These are phyloP conservation scores for Drosophila algonquin DNA, from an alignment of 2,888 invertebrate species.

Conservation along the genomic window DNA sequence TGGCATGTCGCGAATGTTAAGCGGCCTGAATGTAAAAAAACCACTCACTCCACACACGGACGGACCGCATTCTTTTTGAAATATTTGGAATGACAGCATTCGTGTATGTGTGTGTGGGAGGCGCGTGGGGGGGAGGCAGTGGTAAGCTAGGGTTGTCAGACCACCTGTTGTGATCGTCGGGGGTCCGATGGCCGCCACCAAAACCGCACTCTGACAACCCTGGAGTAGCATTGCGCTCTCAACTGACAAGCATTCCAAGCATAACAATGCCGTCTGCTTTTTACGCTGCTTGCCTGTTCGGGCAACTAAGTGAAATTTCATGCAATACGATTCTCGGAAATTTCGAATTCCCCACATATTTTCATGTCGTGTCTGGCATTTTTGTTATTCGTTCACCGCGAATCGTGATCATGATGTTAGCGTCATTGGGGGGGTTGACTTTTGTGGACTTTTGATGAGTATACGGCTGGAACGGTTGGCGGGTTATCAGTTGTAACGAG, in stretches of 20 bases:
- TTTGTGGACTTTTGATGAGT: not conserved
- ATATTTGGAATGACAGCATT: constrained; percentile 36
- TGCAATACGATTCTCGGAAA: constrained; percentile 81
- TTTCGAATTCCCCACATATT: constrained; percentile 82
- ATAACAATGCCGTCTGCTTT: constrained; percentile 69
- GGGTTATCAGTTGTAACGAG: not conserved
- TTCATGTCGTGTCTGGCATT: constrained; percentile 56
- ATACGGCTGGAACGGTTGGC: not conserved
- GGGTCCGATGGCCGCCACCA: constrained; percentile 39
- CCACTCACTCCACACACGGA: constrained; percentile 5
- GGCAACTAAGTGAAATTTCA: constrained; percentile 81
- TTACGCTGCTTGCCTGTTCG: constrained; percentile 79
- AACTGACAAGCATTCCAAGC: constrained; percentile 68
- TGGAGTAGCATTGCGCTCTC: constrained; percentile 39
- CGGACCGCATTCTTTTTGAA: constrained; percentile 38
- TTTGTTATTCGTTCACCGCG: constrained; percentile 27
- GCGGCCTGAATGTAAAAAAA: constrained; percentile 9
- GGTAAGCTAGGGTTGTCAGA: constrained; percentile 56
- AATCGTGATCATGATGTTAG: constrained; percentile 23
- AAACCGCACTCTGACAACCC: constrained; percentile 57
- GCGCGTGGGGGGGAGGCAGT: not conserved
- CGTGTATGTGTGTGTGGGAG: constrained; percentile 1
- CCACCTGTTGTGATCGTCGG: constrained; percentile 59
- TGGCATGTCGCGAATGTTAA: constrained; percentile 49
- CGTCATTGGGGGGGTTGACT: not conserved